Evolutionary conservation across 2,113 vertebrate genomes (phyloP).

Genomic region (Malaclemys terrapin): DNA sequence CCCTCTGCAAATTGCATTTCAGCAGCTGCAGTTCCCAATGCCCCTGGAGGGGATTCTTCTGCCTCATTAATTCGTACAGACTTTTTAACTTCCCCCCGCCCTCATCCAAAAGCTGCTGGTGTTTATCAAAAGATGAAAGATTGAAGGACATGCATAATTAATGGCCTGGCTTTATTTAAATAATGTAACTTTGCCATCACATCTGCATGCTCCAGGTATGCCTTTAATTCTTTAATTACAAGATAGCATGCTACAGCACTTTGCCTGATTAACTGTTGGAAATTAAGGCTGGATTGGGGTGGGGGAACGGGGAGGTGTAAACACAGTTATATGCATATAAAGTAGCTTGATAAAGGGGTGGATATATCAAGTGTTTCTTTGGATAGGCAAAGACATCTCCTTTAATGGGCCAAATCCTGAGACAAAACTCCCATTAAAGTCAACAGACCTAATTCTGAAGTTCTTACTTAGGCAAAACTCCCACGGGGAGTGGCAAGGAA

Average conservation of each 20-base stretch:
- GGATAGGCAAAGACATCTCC: background rate
- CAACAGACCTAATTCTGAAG: background rate
- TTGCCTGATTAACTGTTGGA: slow-evolving; percentile 37
- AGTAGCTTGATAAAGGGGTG: background rate
- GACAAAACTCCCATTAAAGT: too few relatives aligned
- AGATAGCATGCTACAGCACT: background rate
- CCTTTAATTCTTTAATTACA: slow-evolving; percentile 67
- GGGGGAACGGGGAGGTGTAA: background rate
- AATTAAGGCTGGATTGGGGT: background rate
- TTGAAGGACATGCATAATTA: slow-evolving; percentile 62
- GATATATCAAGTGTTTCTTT: background rate
- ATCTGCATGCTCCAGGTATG: slow-evolving; percentile 51
- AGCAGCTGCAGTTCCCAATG: background rate
- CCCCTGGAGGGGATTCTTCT: fast-evolving
- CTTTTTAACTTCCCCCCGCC: background rate
- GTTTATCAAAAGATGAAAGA: slow-evolving; percentile 58
- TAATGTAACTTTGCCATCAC: slow-evolving; percentile 38
- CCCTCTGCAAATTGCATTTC: background rate
- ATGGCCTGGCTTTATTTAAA: slow-evolving; percentile 48
- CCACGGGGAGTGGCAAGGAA: background rate
- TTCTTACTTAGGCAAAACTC: background rate
- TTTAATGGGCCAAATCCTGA: too few relatives aligned
- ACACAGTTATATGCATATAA: background rate
- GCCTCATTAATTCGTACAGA: slow-evolving; percentile 6
- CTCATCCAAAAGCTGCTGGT: slow-evolving; percentile 23